Conservation (phyloP, 2,797 vertebrate genomes). For the Sternotherus odoratus region DNA sequence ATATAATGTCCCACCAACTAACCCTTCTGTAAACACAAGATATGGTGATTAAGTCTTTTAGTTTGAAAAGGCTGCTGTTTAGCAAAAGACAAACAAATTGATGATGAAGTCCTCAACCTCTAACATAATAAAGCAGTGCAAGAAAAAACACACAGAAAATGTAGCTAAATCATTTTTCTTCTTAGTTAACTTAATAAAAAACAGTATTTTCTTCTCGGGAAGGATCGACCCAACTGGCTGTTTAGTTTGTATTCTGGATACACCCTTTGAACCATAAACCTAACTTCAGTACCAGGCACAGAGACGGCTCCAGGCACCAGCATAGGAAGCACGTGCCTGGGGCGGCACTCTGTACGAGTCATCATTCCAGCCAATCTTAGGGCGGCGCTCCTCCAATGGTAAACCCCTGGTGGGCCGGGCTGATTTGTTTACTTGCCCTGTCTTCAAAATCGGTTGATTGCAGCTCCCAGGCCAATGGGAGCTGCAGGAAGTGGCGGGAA, state of each 20-base stretch:
- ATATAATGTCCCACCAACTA: conserved; percentile 20
- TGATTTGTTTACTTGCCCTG: no score
- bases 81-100: background rate
- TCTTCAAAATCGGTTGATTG: no score
- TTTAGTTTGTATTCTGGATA: conserved; percentile 38
- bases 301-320: no score
- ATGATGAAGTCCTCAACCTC: conserved; percentile 2
- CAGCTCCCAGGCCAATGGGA: no score
- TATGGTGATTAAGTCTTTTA: conserved; percentile 30
- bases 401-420: no score
- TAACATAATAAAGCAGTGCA: conserved; percentile 54
- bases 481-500: no score
- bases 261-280: conserved; percentile 11
- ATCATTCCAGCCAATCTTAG: no score
- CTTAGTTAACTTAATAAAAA: conserved; percentile 56
- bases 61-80: background rate
- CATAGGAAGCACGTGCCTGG: no score
- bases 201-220: background rate
- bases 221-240: conserved; percentile 13
- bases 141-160: conserved; percentile 32
- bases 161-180: conserved; percentile 27
- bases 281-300: background rate
- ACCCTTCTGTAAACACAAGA: conserved; percentile 13
- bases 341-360: no score
- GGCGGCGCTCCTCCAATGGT: no score